A percentile compares a stretch with the other conserved stretches of the same genome.
Evolutionary conservation across 2,888 invertebrate species (phyloP).

Genomic region (Limulus polyphemus): DNA sequence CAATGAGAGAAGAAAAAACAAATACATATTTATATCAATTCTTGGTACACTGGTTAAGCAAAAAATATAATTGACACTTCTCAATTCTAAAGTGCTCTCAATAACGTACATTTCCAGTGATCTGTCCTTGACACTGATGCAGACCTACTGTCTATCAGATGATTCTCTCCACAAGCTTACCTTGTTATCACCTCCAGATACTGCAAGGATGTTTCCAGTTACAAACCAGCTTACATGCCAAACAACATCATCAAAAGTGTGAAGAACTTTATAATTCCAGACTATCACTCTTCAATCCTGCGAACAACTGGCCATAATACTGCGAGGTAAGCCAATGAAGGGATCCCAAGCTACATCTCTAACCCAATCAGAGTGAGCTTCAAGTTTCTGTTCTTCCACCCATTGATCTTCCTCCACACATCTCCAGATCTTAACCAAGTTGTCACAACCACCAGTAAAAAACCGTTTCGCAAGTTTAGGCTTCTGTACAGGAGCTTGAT

Average conservation of each 20-base stretch:
- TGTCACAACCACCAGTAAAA: conserved; percentile 96
- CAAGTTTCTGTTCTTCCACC: conserved; percentile 84
- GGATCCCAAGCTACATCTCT: conserved; percentile 99
- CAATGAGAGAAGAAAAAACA: no score
- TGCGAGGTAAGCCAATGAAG: conserved; percentile 65
- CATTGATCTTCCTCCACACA: conserved; percentile 67
- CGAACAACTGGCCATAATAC: conserved; percentile 88
- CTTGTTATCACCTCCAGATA: conserved; percentile 96
- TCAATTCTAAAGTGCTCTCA: no score
- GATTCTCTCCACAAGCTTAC: conserved; percentile 50
- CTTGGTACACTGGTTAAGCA: no score
- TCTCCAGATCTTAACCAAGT: conserved; percentile 77
- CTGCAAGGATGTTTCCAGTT: conserved; percentile 91
- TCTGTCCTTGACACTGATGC: no score
- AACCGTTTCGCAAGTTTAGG: conserved; percentile 53
- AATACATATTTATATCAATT: no score
- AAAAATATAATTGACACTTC: no score
- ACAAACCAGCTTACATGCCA: conserved; percentile 99
- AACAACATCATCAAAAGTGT: conserved; percentile 93
- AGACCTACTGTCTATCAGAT: no score
- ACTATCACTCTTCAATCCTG: conserved; percentile 49
- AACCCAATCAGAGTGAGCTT: conserved; percentile 98
- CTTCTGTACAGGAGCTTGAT: conserved; percentile 13
- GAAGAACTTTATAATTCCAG: conserved; percentile 57
- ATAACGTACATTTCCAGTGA: no score